Evolutionary conservation across 1,140 invertebrate species (phyloP).

Genomic region (Brachionus sp.): DNA sequence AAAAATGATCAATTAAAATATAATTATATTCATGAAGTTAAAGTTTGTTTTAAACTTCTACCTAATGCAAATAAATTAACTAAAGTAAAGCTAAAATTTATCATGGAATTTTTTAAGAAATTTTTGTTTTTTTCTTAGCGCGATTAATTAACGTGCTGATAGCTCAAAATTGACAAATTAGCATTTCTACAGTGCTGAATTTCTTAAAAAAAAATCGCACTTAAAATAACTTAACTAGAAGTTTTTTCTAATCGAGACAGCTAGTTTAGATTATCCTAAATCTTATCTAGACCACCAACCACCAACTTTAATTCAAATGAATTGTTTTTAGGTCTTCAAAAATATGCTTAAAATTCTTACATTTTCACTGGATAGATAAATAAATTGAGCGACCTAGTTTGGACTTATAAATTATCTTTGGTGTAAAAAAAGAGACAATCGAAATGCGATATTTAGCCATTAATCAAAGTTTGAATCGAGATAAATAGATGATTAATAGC

Average conservation of each 20-base stretch:
- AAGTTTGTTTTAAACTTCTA: not conserved
- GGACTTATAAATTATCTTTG: not conserved
- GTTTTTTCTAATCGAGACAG: not conserved
- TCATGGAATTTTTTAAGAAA: not conserved
- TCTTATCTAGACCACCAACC: not conserved
- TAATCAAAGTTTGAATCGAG: not conserved
- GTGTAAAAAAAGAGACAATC: not conserved
- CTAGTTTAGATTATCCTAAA: not conserved
- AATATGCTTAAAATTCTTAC: not conserved
- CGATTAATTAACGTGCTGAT: not conserved
- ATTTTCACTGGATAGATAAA: not conserved
- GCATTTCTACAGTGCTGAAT: no score
- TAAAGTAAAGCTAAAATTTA: not conserved
- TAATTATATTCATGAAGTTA: not conserved
- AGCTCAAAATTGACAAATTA: no score
- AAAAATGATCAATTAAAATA: not conserved
- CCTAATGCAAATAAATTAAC: not conserved
- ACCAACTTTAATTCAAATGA: not conserved
- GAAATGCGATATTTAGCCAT: not conserved
- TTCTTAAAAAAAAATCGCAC: not conserved
- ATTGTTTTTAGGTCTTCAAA: not conserved
- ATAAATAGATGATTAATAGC: not conserved
- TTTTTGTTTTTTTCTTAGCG: not conserved
- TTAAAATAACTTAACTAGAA: not conserved
- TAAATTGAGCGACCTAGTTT: not conserved